Percentiles rank a stretch among this genome's conserved stretches.
Conservation (phyloP, 2,797 vertebrate species). For the Oreortyx pictus region DNA sequence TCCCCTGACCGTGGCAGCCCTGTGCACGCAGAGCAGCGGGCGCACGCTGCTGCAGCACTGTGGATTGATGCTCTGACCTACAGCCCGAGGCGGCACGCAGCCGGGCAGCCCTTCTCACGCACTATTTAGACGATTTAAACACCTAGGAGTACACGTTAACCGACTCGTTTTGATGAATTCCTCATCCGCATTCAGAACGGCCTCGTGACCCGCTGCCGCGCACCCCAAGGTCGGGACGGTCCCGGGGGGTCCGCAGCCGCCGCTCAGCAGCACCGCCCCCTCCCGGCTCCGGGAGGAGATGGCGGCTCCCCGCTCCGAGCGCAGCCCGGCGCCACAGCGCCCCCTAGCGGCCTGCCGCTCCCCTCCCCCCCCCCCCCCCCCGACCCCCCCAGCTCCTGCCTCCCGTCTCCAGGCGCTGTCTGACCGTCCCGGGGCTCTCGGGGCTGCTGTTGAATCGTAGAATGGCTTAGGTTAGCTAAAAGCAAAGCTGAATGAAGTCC, state of each 20-base stretch:
- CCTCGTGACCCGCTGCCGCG: background rate
- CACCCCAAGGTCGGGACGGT: background rate
- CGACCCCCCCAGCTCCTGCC: background rate
- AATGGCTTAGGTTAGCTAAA: background rate
- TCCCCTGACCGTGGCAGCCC: background rate
- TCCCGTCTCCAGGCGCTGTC: background rate
- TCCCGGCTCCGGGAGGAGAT: no score
- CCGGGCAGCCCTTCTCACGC: background rate
- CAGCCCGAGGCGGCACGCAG: background rate
- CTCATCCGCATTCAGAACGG: slow-evolving; percentile 4
- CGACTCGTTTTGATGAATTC: slow-evolving; percentile 10
- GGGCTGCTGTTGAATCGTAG: background rate
- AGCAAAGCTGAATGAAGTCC: background rate
- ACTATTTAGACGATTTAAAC: slow-evolving; percentile 41
- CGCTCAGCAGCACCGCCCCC: no score
- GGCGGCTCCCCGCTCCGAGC: no score
- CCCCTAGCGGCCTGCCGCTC: no score
- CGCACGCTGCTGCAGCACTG: background rate
- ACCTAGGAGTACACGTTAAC: background rate
- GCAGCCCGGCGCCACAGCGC: no score
- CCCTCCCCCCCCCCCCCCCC: background rate
- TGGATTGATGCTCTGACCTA: slow-evolving; percentile 2
- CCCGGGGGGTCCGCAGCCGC: no score
- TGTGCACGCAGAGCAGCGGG: background rate
- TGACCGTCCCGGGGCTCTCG: background rate